Evolutionary conservation across 2,888 invertebrate genomes (phyloP).

Genomic region (Eledona agricola): DNA sequence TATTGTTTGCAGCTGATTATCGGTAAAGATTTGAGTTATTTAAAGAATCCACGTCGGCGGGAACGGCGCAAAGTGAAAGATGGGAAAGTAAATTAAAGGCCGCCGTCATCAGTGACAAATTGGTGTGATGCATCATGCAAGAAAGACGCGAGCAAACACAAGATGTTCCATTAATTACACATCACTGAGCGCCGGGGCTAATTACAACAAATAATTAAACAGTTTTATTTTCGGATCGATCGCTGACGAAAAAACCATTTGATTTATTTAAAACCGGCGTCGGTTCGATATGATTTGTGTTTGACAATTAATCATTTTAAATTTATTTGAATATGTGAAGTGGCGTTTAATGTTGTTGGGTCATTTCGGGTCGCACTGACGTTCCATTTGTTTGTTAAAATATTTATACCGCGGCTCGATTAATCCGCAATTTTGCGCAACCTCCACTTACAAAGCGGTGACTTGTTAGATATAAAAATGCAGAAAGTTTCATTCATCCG

Average conservation of each 20-base stretch:
- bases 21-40: conserved; percentile 16
- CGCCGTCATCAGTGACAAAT: conserved; percentile 45
- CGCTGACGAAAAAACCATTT: conserved; percentile 9
- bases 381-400: conserved; percentile 25
- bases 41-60: conserved; percentile 26
- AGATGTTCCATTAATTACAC: conserved; percentile 43
- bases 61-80: conserved; percentile 36
- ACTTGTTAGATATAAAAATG: too few relatives aligned
- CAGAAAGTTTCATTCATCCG: conserved; percentile 23
- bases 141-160: conserved; percentile 36
- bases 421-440: too few relatives aligned
- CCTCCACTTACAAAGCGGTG: too few relatives aligned
- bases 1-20: conserved; percentile 20
- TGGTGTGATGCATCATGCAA: conserved; percentile 42
- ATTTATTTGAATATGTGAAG: conserved; percentile 26
- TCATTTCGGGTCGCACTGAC: conserved; percentile 18
- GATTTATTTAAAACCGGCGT: conserved; percentile 14
- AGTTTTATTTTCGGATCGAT: conserved; percentile 22
- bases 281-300: conserved; percentile 16
- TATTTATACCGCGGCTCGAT: conserved; percentile 12
- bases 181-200: conserved; percentile 23
- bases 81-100: conserved; percentile 43
- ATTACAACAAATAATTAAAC: conserved; percentile 33
- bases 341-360: conserved; percentile 20
- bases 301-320: conserved; percentile 25